Evolutionary conservation across 2,888 invertebrate genomes (phyloP), one percentile per base, ranked within the genome.

Genomic region (Proisotoma minuta): DNA sequence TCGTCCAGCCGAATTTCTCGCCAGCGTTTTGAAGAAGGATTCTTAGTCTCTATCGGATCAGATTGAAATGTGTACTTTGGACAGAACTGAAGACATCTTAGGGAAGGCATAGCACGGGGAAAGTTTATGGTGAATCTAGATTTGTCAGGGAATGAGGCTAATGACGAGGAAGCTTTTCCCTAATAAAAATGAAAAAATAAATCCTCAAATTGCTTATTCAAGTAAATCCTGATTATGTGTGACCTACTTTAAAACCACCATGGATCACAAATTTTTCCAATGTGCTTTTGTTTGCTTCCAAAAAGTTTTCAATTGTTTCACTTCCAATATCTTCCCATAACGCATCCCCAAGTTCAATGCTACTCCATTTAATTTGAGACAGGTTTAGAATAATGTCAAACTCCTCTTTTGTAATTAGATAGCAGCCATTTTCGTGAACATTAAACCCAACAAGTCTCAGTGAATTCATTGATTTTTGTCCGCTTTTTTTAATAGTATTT

Each of bases 41-140:
- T 61, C 40, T 68, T 60, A 5, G 64, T 24, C 26, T 63, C 57
- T 15, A 34, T 34, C 15, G 34, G 15, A 34, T 34, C 54, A 2
- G 62, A 65, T 1, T 34, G 39, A 47, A 71, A 71, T 18, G 54
- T 57, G 39, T 71, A 69, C 18, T 61, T 63, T 3, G 65, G 68
- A 12, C 69, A 68, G 12, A 71, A 62, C 15, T 49, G 43, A 2
- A 71, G n/a, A 15, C 24, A 53, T 28, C 54, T 57, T 18, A 71
- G 59, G 20, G 43, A 48, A 8, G 61, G 51, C 57, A 68, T 50
- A 34, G 58, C 59, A 3, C 34, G 8, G 4, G 69, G 69, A n/a
- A 69, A 52, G 2, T 52, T 43, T 27, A 71, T 61, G 0, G 53
- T 8, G 26, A 65, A 54, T 18, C 61, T 47, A 4, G 59, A 57